Conservation (phyloP, 1,140 invertebrate genomes). For the Pogonomyrmex californicus region DNA sequence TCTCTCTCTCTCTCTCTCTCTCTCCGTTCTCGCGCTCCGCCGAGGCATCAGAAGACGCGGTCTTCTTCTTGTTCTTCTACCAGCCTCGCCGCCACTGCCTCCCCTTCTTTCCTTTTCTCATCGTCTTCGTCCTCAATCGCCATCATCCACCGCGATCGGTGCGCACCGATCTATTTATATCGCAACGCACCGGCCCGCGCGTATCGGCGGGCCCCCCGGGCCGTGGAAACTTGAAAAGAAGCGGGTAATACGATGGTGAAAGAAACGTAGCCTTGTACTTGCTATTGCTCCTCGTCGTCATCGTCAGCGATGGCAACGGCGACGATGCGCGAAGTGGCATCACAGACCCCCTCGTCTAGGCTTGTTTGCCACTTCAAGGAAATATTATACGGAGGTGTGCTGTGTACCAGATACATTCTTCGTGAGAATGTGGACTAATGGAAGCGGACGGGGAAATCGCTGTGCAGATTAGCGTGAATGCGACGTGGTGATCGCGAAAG, state of each 20-base stretch:
- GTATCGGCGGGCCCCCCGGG: slow-evolving; percentile 24
- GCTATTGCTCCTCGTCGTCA: slow-evolving; percentile 25
- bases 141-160: slow-evolving; percentile 63
- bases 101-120: neutral
- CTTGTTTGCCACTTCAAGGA: neutral
- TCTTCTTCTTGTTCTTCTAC: slow-evolving; percentile 46
- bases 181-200: slow-evolving; percentile 29
- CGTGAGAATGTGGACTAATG: slow-evolving; percentile 54
- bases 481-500: slow-evolving; percentile 4
- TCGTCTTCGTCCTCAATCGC: slow-evolving; percentile 29
- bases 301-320: neutral
- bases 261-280: slow-evolving; percentile 51
- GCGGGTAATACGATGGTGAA: slow-evolving; percentile 22
- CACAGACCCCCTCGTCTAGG: neutral
- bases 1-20: neutral
- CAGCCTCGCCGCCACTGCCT: neutral
- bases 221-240: slow-evolving; percentile 56
- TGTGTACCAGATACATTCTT: slow-evolving; percentile 15
- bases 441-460: slow-evolving; percentile 41
- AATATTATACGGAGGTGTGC: slow-evolving; percentile 2
- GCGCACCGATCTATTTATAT: slow-evolving; percentile 68
- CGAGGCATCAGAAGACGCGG: slow-evolving; percentile 45
- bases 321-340: neutral
- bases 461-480: slow-evolving; percentile 44
- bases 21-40: neutral